phyloP scores from a whole-genome alignment of 2,888 invertebrate species.

The Hydrotaea cyrtoneurina region DNA sequence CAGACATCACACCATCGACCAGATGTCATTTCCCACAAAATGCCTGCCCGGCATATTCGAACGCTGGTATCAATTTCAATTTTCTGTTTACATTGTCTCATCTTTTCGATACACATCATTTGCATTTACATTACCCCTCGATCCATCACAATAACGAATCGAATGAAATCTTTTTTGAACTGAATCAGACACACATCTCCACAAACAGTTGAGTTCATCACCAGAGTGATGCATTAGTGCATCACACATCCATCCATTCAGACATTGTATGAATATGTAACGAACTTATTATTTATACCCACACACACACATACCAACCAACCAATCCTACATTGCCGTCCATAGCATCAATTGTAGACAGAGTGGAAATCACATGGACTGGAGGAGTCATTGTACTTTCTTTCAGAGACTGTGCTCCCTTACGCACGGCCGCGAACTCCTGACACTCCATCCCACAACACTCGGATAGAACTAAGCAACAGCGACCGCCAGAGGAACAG shows the following conservation, averaged over 20 bases:
- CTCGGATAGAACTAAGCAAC: background rate
- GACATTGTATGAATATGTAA: background rate
- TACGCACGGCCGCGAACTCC: background rate
- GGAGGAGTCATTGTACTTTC: constrained; percentile 16
- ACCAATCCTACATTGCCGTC: background rate
- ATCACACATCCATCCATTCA: background rate
- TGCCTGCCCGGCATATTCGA: background rate
- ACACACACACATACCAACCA: background rate
- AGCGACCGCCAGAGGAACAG: background rate
- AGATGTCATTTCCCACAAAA: background rate
- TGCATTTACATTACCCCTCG: background rate
- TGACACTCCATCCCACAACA: background rate
- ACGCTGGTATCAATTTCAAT: background rate
- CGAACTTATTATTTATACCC: constrained; percentile 17
- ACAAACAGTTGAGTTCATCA: background rate
- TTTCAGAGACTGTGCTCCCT: background rate
- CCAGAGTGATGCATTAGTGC: background rate
- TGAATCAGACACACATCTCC: background rate
- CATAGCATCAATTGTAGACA: constrained; percentile 20
- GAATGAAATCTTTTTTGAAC: background rate
- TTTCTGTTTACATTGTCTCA: constrained; percentile 10
- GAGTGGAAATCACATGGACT: constrained; percentile 16
- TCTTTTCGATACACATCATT: background rate
- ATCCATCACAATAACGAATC: background rate
- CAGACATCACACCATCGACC: background rate